Conservation (phyloP, 2,113 vertebrate species). For the Paratilapia polleni region DNA sequence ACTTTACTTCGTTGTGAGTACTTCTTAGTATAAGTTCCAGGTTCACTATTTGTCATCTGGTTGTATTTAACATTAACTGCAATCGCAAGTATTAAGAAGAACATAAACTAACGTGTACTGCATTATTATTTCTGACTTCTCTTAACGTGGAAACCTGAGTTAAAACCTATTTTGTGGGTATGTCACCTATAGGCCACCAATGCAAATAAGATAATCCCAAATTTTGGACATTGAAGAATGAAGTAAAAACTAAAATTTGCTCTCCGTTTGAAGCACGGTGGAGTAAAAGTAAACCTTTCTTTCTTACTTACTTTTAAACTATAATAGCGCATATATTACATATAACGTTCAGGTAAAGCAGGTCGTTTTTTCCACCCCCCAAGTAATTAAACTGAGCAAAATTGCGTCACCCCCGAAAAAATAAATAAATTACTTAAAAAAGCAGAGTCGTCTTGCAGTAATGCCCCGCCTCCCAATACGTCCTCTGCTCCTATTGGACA, state of each 20-base stretch:
- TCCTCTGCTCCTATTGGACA: constrained; percentile 47
- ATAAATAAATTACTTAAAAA: constrained; percentile 23
- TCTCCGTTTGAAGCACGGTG: no score
- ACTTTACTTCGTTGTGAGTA: neutral
- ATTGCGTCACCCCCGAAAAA: constrained; percentile 37
- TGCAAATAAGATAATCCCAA: neutral
- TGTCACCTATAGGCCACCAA: neutral
- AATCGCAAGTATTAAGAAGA: no score
- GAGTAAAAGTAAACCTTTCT: no score
- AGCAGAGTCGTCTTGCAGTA: constrained; percentile 4
- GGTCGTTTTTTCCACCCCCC: neutral
- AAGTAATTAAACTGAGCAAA: constrained; percentile 17
- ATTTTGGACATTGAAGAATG: neutral
- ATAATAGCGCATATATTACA: neutral
- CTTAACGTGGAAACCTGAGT: no score
- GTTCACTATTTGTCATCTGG: neutral
- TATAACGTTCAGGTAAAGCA: neutral
- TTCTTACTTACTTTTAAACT: no score
- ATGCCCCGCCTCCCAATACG: constrained; percentile 31
- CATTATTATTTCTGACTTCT: no score
- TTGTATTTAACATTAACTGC: no score
- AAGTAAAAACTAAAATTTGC: no score
- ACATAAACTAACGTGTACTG: no score
- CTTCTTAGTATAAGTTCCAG: neutral
- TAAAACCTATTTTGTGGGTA: no score